Evolutionary conservation across 2,888 invertebrate species (phyloP).

Genomic region (Petrophora chlorosata): DNA sequence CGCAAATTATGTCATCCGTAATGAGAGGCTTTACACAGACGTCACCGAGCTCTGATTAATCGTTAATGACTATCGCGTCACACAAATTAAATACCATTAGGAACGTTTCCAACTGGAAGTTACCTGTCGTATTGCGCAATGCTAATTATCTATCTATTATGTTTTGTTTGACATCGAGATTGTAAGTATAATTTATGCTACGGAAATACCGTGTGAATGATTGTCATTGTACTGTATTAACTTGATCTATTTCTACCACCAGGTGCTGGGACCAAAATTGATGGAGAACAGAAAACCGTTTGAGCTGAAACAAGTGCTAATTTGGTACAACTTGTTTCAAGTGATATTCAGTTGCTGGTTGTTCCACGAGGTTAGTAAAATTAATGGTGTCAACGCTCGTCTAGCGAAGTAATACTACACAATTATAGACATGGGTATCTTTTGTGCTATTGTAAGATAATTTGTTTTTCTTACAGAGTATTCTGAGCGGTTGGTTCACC

Average conservation of each 20-base stretch:
- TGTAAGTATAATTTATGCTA: slow-evolving; percentile 2
- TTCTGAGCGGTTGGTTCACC: slow-evolving; percentile 89
- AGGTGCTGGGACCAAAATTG: slow-evolving; percentile 89
- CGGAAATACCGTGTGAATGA: neutral
- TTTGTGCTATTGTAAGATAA: slow-evolving; percentile 1
- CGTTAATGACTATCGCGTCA: slow-evolving; percentile 37
- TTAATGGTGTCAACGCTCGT: slow-evolving; percentile 6
- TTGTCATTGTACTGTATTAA: neutral
- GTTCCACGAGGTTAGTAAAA: slow-evolving; percentile 88
- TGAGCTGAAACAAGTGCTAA: slow-evolving; percentile 88
- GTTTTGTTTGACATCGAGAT: slow-evolving; percentile 12
- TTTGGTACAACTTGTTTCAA: slow-evolving; percentile 94
- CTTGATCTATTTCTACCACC: slow-evolving; percentile 37
- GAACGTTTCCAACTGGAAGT: slow-evolving; percentile 48
- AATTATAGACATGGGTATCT: too few species aligned
- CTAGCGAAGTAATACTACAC: slow-evolving; percentile 4
- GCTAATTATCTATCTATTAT: slow-evolving; percentile 11
- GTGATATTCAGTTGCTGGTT: slow-evolving; percentile 89
- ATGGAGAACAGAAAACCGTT: slow-evolving; percentile 95
- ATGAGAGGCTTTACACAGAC: slow-evolving; percentile 14
- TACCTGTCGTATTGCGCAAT: slow-evolving; percentile 38
- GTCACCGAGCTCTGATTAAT: slow-evolving; percentile 36
- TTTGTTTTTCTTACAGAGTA: slow-evolving; percentile 70
- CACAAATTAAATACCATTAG: slow-evolving; percentile 43
- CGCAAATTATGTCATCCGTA: neutral